A percentile compares a stretch with the other conserved stretches of the same genome.
phyloP scores from a whole-genome alignment of 2,797 vertebrate genomes.

The Neomorphus geoffroyi region DNA sequence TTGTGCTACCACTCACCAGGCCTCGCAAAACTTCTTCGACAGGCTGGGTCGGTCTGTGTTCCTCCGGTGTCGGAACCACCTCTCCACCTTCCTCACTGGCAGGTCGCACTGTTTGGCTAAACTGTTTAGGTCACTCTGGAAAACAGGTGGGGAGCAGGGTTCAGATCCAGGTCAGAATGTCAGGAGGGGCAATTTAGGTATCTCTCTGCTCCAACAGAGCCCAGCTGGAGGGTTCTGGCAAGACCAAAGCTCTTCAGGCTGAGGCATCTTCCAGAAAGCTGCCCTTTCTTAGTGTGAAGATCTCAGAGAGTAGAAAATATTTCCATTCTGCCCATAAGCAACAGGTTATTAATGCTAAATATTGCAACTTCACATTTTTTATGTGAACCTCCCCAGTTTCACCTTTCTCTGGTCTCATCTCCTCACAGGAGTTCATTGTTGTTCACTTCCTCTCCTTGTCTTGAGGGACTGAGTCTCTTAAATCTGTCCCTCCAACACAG shows the following conservation, averaged over 20 bases:
- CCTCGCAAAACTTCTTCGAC: slow-evolving; percentile 91
- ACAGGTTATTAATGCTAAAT: background rate
- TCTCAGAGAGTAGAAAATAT: background rate
- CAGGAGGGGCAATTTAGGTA: background rate
- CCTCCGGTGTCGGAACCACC: slow-evolving; percentile 87
- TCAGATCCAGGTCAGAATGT: background rate
- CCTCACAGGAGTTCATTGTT: background rate
- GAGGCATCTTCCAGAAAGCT: background rate
- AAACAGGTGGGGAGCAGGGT: background rate
- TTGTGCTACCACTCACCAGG: slow-evolving; percentile 77
- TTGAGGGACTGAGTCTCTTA: background rate
- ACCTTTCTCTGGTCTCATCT: background rate
- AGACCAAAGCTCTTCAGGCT: background rate
- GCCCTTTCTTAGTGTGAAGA: background rate
- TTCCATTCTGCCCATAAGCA: background rate
- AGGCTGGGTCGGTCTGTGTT: slow-evolving; percentile 85
- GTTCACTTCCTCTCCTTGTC: background rate
- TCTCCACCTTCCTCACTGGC: slow-evolving; percentile 80
- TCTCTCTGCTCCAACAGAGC: background rate
- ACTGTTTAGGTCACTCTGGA: slow-evolving; percentile 50
- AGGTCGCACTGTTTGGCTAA: slow-evolving; percentile 82
- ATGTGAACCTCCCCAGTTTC: background rate
- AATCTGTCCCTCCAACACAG: background rate
- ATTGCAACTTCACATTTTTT: background rate
- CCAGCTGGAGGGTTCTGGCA: background rate